Conservation (phyloP, 2,113 vertebrate genomes). For the Nibea coibor region DNA sequence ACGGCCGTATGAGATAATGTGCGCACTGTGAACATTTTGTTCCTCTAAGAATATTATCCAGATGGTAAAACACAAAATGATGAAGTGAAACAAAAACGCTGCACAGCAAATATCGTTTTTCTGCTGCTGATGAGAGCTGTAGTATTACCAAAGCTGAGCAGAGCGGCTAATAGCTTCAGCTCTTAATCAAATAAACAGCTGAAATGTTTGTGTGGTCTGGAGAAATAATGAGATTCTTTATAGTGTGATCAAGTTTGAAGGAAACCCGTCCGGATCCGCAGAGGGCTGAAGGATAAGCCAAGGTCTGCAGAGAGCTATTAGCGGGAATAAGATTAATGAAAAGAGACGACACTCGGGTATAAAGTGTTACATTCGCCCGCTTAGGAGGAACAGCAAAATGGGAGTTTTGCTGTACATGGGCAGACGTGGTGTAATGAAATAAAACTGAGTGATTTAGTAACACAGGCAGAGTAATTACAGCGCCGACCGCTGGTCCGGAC, state of each 20-base stretch:
- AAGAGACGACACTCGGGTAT: conserved; percentile 45
- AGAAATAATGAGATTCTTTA: not conserved
- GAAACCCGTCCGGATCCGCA: conserved; percentile 21
- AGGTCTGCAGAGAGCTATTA: conserved; percentile 52
- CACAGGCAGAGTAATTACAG: conserved; percentile 23
- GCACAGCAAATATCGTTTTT: not conserved
- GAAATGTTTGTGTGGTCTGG: conserved; percentile 10
- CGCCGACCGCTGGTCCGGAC: not conserved
- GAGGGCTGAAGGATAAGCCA: conserved; percentile 49
- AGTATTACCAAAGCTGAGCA: not conserved
- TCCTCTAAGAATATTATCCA: not conserved
- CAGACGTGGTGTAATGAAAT: conserved; percentile 45
- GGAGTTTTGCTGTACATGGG: conserved; percentile 12
- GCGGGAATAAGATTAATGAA: conserved; percentile 62
- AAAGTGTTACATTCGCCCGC: conserved; percentile 29
- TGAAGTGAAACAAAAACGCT: not conserved
- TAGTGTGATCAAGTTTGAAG: not conserved
- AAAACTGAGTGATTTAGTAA: conserved; percentile 32
- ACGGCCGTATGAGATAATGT: not conserved
- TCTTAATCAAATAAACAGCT: not conserved
- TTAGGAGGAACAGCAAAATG: conserved; percentile 17
- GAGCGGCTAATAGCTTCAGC: not conserved
- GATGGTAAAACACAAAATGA: not conserved
- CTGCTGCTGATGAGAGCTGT: not conserved
- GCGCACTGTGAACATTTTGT: not conserved